These are phyloP conservation scores for Crotophaga sulcirostris DNA, from an alignment of 2,113 vertebrate species.

Conservation along the genomic window DNA sequence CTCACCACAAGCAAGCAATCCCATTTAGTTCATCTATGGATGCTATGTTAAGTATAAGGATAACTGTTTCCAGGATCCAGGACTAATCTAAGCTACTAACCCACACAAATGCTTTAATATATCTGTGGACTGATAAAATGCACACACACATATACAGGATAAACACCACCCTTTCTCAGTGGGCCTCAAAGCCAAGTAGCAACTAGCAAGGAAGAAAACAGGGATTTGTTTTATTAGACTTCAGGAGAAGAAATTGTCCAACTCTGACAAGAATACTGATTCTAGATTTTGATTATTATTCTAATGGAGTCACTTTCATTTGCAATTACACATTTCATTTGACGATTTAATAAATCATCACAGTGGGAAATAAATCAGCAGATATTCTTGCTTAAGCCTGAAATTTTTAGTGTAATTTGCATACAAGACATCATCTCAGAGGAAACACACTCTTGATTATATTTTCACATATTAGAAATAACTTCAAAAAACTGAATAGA, in stretches of 20 bases:
- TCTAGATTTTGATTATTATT: conserved; percentile 1
- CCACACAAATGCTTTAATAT: background rate
- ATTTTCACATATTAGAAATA: conserved; percentile 24
- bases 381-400: background rate
- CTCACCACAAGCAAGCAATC: background rate
- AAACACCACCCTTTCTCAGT: background rate
- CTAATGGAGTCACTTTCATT: background rate
- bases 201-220: background rate
- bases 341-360: background rate
- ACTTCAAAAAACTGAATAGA: background rate
- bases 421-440: background rate
- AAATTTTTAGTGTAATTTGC: conserved; percentile 56
- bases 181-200: background rate
- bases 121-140: background rate
- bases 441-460: conserved; percentile 3
- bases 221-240: background rate
- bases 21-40: background rate
- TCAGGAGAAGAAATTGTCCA: background rate
- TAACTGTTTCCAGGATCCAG: background rate
- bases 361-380: background rate
- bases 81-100: background rate
- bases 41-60: background rate
- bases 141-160: background rate
- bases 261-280: background rate
- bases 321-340: conserved; percentile 1